These are phyloP conservation scores for Dipodomys merriami DNA, from an alignment of 2,113 vertebrate species.

Conservation along the genomic window DNA sequence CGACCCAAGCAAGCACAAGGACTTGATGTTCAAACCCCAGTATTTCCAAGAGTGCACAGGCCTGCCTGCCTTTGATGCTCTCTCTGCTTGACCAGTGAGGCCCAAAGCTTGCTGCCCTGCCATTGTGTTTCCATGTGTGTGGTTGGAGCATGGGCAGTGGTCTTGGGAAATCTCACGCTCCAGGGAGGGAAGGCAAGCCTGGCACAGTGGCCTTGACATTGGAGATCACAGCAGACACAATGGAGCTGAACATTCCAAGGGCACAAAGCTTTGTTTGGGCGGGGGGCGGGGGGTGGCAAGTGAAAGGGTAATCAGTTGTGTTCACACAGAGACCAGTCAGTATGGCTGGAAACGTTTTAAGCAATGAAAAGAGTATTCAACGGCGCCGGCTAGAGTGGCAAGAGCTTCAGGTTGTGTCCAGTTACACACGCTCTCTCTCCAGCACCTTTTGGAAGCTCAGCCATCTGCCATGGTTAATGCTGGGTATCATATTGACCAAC, in stretches of 20 bases:
- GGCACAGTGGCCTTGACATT: not conserved
- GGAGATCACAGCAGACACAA: conserved; percentile 26
- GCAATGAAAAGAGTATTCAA: not conserved
- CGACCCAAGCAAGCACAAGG: too few relatives aligned
- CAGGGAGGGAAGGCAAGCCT: not conserved
- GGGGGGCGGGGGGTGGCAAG: not conserved
- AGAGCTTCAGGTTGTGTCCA: not conserved
- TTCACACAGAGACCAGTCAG: conserved; percentile 61
- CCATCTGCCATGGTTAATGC: not conserved
- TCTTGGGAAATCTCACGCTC: not conserved
- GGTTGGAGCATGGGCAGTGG: not conserved
- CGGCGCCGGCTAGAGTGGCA: conserved; percentile 1
- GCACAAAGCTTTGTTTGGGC: conserved; percentile 4
- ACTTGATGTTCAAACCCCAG: too few relatives aligned
- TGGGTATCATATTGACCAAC: not conserved
- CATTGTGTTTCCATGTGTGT: not conserved
- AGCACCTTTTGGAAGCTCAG: too few relatives aligned
- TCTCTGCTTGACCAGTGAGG: not conserved
- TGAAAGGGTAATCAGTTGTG: conserved; percentile 47
- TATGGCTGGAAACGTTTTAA: conserved; percentile 30
- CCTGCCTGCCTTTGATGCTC: not conserved
- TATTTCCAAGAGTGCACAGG: too few relatives aligned
- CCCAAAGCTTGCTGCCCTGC: not conserved
- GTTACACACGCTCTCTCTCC: not conserved
- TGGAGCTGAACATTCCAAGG: not conserved